A percentile compares a stretch with the other conserved stretches of the same genome.
Conservation (phyloP, 2,797 vertebrate species). For the Neosalanx taihuensis region DNA sequence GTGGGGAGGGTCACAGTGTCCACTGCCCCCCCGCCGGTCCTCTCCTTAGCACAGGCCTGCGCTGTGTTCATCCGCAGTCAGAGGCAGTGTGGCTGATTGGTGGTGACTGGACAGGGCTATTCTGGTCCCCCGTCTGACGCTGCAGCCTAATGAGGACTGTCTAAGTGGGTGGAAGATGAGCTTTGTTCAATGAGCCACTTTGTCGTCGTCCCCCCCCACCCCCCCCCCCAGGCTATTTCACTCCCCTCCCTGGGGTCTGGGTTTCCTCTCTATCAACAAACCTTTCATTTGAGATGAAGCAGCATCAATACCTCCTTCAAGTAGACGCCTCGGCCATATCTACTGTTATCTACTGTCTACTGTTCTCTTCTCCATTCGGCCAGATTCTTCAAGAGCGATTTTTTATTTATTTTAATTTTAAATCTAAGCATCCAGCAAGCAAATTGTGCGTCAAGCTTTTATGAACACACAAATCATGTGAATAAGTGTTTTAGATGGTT, state of each 20-base stretch:
- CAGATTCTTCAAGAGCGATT: slow-evolving; percentile 46
- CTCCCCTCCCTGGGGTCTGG: neutral
- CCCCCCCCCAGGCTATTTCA: neutral
- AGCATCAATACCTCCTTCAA: neutral
- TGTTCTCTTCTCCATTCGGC: slow-evolving; percentile 52
- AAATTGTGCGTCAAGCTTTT: slow-evolving; percentile 57
- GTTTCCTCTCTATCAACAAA: neutral
- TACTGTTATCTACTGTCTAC: slow-evolving; percentile 12
- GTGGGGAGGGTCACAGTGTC: no score
- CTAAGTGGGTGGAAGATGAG: neutral
- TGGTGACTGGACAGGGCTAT: neutral
- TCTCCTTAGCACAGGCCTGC: no score
- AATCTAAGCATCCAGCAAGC: slow-evolving; percentile 49
- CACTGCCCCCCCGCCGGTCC: no score
- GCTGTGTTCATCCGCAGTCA: neutral
- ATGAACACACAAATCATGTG: slow-evolving; percentile 21
- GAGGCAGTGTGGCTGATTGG: neutral
- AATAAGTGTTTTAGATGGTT: slow-evolving; percentile 41
- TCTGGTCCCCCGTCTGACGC: neutral
- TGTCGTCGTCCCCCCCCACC: neutral
- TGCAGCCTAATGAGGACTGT: neutral
- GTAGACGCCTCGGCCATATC: slow-evolving; percentile 31
- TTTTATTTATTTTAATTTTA: slow-evolving; percentile 42
- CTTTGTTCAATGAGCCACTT: neutral
- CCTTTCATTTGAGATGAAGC: neutral